phyloP scores from a whole-genome alignment of 1,140 invertebrate species.

The Popillia japonica region DNA sequence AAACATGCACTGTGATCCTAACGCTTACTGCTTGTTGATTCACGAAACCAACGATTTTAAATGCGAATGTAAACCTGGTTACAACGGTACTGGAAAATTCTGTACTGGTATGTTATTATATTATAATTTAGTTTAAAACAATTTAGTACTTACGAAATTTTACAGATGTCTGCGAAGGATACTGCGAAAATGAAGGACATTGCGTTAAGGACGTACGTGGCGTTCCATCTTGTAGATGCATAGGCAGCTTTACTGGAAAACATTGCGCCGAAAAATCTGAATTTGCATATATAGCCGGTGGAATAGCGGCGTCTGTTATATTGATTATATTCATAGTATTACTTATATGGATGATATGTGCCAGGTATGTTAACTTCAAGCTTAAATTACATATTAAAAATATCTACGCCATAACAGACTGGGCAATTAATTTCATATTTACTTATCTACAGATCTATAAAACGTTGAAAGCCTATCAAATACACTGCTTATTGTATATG shows the following conservation, averaged over 20 bases:
- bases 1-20: conserved; percentile 85
- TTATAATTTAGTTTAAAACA: not conserved
- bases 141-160: conserved; percentile 46
- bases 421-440: too few species aligned
- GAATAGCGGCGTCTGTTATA: conserved; percentile 89
- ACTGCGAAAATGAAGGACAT: conserved; percentile 90
- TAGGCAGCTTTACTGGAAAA: conserved; percentile 91
- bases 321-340: conserved; percentile 91
- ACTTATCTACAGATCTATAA: too few species aligned
- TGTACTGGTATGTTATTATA: conserved; percentile 68
- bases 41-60: conserved; percentile 86
- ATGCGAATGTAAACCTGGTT: conserved; percentile 94
- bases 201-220: conserved; percentile 87
- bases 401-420: too few species aligned
- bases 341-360: conserved; percentile 97
- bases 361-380: conserved; percentile 67
- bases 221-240: conserved; percentile 86
- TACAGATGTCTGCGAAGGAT: conserved; percentile 85
- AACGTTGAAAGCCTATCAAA: too few species aligned
- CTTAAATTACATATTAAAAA: too few species aligned
- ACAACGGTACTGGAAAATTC: conserved; percentile 85
- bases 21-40: conserved; percentile 88
- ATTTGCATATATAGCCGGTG: conserved; percentile 93
- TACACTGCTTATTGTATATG: too few species aligned
- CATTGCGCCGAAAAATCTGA: conserved; percentile 90